These are phyloP conservation scores for Hydriomena furcata DNA, from an alignment of 2,888 invertebrate species.

Conservation along the genomic window DNA sequence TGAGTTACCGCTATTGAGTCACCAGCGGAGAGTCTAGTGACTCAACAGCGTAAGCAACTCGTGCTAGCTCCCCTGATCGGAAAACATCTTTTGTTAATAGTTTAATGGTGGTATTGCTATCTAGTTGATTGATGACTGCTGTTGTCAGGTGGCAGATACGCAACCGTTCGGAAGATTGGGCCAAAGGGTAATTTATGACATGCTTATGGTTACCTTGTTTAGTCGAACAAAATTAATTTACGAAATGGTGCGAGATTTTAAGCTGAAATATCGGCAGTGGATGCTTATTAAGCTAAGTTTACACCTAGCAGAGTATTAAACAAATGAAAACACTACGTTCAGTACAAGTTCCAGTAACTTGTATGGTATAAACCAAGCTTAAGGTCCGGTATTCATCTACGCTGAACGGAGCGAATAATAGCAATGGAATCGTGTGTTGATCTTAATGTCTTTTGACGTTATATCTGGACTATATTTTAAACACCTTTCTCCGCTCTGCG, in stretches of 20 bases:
- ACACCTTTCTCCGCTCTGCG: neutral
- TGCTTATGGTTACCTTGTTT: constrained; percentile 25
- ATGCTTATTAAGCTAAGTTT: neutral
- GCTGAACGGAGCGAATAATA: neutral
- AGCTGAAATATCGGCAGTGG: constrained; percentile 5
- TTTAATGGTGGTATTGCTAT: constrained; percentile 56
- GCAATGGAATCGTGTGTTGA: too few species aligned
- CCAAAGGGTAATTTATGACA: constrained; percentile 42
- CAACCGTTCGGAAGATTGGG: constrained; percentile 38
- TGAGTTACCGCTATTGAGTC: neutral
- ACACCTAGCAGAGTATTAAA: neutral
- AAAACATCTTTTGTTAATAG: constrained; percentile 60
- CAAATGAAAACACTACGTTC: too few species aligned
- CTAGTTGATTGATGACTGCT: constrained; percentile 74
- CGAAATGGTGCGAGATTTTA: constrained; percentile 16
- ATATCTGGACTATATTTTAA: too few species aligned
- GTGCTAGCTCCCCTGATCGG: constrained; percentile 4
- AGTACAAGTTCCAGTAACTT: too few species aligned
- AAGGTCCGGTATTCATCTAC: neutral
- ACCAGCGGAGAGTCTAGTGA: too few species aligned
- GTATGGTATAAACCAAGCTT: neutral
- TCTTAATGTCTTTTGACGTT: neutral
- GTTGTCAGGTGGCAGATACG: constrained; percentile 65
- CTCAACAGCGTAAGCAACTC: neutral
- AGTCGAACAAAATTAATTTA: constrained; percentile 6